Evolutionary conservation across 2,797 vertebrate species (phyloP).

Genomic region (Crenuchus spilurus): DNA sequence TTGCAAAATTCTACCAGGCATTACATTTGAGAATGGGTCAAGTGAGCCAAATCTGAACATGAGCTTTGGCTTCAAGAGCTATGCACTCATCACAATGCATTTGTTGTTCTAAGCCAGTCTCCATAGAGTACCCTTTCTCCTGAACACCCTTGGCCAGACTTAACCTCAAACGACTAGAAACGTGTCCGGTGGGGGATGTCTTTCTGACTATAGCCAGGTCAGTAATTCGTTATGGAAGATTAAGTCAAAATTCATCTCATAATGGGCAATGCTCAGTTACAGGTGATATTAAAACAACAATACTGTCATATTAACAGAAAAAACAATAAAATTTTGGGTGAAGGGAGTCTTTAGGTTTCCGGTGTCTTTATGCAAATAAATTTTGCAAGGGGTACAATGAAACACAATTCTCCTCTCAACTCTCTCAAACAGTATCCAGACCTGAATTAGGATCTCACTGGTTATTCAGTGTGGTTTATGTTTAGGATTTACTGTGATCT

Average conservation of each 20-base stretch:
- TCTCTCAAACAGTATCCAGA: too few species aligned
- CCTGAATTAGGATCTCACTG: too few species aligned
- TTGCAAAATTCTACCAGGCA: conserved; percentile 35
- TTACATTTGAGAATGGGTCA: conserved; percentile 51
- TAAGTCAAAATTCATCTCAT: conserved; percentile 42
- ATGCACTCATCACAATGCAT: conserved; percentile 61
- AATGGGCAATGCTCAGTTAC: too few species aligned
- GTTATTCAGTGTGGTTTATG: too few species aligned
- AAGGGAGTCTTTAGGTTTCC: too few species aligned
- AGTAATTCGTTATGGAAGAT: conserved; percentile 73
- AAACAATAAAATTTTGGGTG: too few species aligned
- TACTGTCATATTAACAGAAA: too few species aligned
- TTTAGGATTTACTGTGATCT: too few species aligned
- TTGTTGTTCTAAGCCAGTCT: conserved; percentile 73
- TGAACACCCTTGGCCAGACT: conserved; percentile 72
- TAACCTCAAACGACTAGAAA: conserved; percentile 70
- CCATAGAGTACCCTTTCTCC: conserved; percentile 71
- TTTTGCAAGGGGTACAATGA: too few species aligned
- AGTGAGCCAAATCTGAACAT: conserved; percentile 45
- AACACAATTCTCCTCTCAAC: too few species aligned
- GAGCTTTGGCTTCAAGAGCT: conserved; percentile 49
- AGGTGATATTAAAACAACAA: too few species aligned
- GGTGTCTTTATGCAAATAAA: too few species aligned
- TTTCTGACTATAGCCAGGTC: conserved; percentile 65
- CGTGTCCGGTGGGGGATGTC: conserved; percentile 67